Conservation (phyloP, 2,888 invertebrate species). For the Deilephila elpenor region DNA sequence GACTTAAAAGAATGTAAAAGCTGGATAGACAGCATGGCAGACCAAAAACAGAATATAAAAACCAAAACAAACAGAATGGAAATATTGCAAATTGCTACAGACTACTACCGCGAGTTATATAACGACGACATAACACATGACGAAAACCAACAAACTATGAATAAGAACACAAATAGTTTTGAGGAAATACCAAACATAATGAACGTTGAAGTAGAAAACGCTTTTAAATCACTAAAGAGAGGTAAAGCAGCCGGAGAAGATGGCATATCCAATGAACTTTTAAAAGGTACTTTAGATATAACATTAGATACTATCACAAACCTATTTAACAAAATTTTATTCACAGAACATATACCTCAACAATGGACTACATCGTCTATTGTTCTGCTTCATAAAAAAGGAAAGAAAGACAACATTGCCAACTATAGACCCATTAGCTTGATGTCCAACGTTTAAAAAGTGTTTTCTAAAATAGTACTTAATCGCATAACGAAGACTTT, state of each 20-base stretch:
- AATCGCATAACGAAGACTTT: slow-evolving; percentile 33
- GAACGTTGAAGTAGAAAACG: slow-evolving; percentile 32
- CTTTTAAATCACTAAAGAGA: slow-evolving; percentile 33
- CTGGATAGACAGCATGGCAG: slow-evolving; percentile 29
- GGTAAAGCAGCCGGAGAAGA: slow-evolving; percentile 34
- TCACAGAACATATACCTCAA: slow-evolving; percentile 36
- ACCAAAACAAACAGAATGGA: slow-evolving; percentile 22
- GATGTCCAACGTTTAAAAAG: slow-evolving; percentile 41
- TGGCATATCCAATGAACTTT: slow-evolving; percentile 20
- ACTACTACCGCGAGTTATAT: slow-evolving; percentile 30
- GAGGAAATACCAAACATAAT: slow-evolving; percentile 23
- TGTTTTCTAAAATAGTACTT: slow-evolving; percentile 39
- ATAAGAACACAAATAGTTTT: neutral
- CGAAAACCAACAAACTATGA: neutral
- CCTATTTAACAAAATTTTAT: slow-evolving; percentile 40
- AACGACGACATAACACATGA: neutral
- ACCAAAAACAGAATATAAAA: slow-evolving; percentile 28
- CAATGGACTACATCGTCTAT: slow-evolving; percentile 42
- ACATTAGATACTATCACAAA: neutral
- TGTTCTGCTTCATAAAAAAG: slow-evolving; percentile 42
- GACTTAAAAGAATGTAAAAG: slow-evolving; percentile 22
- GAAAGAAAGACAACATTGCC: slow-evolving; percentile 37
- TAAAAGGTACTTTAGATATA: neutral
- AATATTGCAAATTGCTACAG: slow-evolving; percentile 32
- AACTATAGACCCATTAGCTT: slow-evolving; percentile 44